phyloP scores from a whole-genome alignment of 2,113 vertebrate species.

The Amphilophus citrinellus region DNA sequence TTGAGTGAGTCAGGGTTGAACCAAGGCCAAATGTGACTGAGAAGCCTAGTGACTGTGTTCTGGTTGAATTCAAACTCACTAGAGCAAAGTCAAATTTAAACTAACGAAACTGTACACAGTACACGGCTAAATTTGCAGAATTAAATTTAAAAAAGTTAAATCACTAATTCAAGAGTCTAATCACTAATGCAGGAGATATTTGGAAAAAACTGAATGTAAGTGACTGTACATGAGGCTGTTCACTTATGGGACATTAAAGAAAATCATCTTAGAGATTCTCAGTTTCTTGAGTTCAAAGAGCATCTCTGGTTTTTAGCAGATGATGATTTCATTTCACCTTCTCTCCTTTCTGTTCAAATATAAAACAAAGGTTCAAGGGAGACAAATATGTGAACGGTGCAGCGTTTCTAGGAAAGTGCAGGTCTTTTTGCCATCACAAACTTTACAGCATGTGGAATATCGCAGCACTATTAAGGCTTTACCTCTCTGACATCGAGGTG shows the following conservation, averaged over 20 bases:
- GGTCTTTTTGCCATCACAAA: slow-evolving; percentile 10
- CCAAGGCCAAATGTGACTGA: background rate
- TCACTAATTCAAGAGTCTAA: background rate
- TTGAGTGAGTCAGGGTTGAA: background rate
- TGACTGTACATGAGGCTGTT: background rate
- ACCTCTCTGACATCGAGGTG: slow-evolving; percentile 52
- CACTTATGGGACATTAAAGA: background rate
- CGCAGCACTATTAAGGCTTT: background rate
- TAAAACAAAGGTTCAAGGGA: background rate
- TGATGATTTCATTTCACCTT: background rate
- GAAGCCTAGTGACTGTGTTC: background rate
- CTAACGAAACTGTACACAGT: background rate
- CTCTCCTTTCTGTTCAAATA: background rate
- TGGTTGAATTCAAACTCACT: background rate
- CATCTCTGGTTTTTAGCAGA: background rate
- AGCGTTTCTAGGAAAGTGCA: background rate
- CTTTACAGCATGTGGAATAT: background rate
- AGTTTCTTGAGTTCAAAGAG: background rate
- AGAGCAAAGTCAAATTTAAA: background rate
- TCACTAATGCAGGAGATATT: background rate
- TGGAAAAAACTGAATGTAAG: background rate
- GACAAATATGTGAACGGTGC: background rate
- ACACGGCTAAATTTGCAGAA: background rate
- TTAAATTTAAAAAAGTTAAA: too few relatives aligned
- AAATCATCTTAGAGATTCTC: background rate